These are phyloP conservation scores for Euplagia quadripunctaria DNA, from an alignment of 2,888 invertebrate species.

Conservation along the genomic window DNA sequence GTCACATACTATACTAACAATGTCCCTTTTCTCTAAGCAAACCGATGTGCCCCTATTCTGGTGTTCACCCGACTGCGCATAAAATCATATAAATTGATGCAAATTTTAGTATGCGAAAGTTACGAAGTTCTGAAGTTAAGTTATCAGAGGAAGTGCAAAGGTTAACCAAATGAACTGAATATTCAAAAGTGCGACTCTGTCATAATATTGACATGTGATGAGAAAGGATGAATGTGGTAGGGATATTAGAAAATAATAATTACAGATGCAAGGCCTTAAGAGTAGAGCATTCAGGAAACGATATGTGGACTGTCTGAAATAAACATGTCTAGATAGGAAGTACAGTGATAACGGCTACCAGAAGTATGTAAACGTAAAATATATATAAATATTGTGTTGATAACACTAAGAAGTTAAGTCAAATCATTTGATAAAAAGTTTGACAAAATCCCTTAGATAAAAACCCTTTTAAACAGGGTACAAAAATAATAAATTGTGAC, in stretches of 20 bases:
- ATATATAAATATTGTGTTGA: background rate
- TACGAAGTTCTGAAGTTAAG: too few species aligned
- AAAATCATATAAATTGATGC: too few species aligned
- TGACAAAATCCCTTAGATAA: too few species aligned
- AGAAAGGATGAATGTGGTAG: background rate
- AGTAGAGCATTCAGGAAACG: background rate
- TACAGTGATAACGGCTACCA: background rate
- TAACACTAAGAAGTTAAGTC: background rate
- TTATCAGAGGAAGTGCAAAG: background rate
- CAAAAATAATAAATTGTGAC: background rate
- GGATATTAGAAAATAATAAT: background rate
- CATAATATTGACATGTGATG: background rate
- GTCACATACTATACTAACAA: too few species aligned
- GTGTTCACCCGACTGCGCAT: too few species aligned
- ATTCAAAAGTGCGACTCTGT: background rate
- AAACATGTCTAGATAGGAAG: background rate
- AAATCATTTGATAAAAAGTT: too few species aligned
- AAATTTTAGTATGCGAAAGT: too few species aligned
- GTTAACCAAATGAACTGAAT: background rate
- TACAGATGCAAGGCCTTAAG: too few species aligned
- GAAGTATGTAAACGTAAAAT: background rate
- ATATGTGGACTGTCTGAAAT: background rate
- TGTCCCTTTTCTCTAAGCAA: too few species aligned
- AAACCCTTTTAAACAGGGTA: background rate
- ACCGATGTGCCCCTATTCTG: too few species aligned